Percentiles rank a stretch among this genome's conserved stretches.
These are phyloP conservation scores for Erpobdella octoculata DNA, from an alignment of 2,888 invertebrate genomes.

Conservation along the genomic window DNA sequence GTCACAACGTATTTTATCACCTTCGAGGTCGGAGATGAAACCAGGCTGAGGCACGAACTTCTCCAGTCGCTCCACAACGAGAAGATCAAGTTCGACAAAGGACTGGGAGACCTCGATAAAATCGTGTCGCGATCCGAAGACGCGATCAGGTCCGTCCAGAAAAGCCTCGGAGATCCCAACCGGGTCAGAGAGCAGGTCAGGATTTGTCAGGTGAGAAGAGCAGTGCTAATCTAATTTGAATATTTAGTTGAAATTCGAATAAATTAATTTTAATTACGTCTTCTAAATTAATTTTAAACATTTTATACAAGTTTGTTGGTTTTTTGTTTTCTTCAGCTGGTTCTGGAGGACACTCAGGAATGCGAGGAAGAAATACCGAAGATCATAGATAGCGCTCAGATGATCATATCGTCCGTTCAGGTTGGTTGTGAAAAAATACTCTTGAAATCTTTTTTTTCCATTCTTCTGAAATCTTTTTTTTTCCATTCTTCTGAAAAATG, in stretches of 20 bases:
- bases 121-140: slow-evolving; percentile 10
- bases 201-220: too few species aligned
- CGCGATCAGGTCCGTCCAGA: slow-evolving; percentile 2
- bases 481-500: too few species aligned
- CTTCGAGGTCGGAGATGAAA: slow-evolving; percentile 17
- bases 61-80: neutral
- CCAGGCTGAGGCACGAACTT: slow-evolving; percentile 1
- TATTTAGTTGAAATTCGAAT: too few species aligned
- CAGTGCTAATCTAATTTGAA: too few species aligned
- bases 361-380: slow-evolving; percentile 15
- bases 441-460: too few species aligned
- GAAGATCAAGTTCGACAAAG: neutral
- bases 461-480: too few species aligned
- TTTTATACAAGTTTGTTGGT: too few species aligned
- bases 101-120: slow-evolving; percentile 15
- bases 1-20: too few species aligned
- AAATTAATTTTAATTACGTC: too few species aligned
- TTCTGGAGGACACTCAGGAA: slow-evolving; percentile 8
- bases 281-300: too few species aligned
- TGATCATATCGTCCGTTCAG: neutral
- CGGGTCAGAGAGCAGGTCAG: neutral
- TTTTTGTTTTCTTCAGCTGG: too few species aligned
- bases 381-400: neutral
- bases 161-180: slow-evolving; percentile 7
- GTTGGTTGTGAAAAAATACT: too few species aligned